Evolutionary conservation across 2,797 vertebrate species (phyloP), one percentile per base, ranked within the genome.

Genomic region (Myotis findleyi): DNA sequence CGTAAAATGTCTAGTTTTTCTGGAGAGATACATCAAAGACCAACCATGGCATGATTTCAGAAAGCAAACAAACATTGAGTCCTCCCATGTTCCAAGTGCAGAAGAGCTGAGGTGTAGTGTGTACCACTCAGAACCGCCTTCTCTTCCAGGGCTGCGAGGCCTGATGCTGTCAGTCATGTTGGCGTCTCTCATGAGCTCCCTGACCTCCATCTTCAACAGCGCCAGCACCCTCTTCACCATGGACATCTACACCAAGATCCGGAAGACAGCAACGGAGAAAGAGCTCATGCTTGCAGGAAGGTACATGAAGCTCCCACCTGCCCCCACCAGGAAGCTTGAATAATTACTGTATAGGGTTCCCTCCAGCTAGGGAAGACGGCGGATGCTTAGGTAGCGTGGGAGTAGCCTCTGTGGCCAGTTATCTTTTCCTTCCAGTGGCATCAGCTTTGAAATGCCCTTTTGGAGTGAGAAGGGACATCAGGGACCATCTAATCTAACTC

Each of bases 181-280:
- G 98, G 99, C 99, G 0, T 99, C 99, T 33, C 99, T 99, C 68
- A 99, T 99, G 99, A 99, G 99, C 95, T 99, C 99, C 17, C 98
- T 99, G 72, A 99, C 99, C 30, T 99, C 99, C 98, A 99, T 99
- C 98, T 99, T 99, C 90, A 99, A 99, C 98, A 99, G 99, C 0
- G 98, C 99, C 97, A 99, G 99, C 62, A 99, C 99, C 0, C 98
- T 99, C 91, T 99, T 99, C 97, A 99, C 99, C 3, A 99, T 99
- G 98, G 99, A 99, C 96, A 99, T 99, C 96, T 99, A 99, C 97
- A 99, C 99, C 87, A 99, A 99, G 92, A 80, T 99, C 0, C 99
- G 99, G 12, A 55, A 18, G 36, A 49, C 5, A 0, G 98, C 99
- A 1, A 98, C 97, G 0, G 99, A 99, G 96, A 99, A 69, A 93